Base-by-base conservation (phyloP, 1,140 invertebrate genomes). In the Drosophila nikananu region DNA sequence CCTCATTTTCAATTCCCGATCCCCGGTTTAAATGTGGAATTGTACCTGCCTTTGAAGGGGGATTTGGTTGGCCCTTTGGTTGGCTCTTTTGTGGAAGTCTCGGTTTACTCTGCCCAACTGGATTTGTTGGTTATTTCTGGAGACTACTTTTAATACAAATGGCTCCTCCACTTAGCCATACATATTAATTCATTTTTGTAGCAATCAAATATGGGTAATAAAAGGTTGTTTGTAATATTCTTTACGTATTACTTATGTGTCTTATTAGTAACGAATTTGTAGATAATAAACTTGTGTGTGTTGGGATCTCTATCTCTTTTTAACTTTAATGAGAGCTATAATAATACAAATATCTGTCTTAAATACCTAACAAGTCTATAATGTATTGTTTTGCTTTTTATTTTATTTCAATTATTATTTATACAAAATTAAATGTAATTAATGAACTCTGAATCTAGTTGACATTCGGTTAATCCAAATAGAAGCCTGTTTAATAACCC, bases 41-140 rank as follows among this genome's bases (percentile, higher is more conserved):
- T n/a, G 19, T 30, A 57, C 46, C 42, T 12, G 19, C 8, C 25
- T n/a, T 35, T 49, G 30, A 27, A 5, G 30, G 54, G 27, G 27
- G 19, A 52, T 3, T 21, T 27, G 25, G 13, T 25, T 10, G 25
- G 19, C 42, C n/a, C 32, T 65, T 15, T 49, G 30, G 57, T n/a
- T 25, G 64, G 35, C 17, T 12, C 30, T 44, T 74, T 76, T 52
- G 51, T 58, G 30, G 21, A 21, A 41, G 72, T 57, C 27, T 64
- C 42, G 30, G 32, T 54, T 54, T 59, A 74, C 67, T 72, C 37
- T n/a, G n/a, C 7, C 17, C n/a, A 58, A 27, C 64, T 39, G 25
- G 17, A 32, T 37, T 7, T 12, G 19, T 10, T 37, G n/a, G 23
- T 55, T 5, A 9, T 23, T 55, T 5, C 13, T 23, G 9, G 7